Conservation (phyloP, 2,113 vertebrate species). For the Corythaixoides concolor region DNA sequence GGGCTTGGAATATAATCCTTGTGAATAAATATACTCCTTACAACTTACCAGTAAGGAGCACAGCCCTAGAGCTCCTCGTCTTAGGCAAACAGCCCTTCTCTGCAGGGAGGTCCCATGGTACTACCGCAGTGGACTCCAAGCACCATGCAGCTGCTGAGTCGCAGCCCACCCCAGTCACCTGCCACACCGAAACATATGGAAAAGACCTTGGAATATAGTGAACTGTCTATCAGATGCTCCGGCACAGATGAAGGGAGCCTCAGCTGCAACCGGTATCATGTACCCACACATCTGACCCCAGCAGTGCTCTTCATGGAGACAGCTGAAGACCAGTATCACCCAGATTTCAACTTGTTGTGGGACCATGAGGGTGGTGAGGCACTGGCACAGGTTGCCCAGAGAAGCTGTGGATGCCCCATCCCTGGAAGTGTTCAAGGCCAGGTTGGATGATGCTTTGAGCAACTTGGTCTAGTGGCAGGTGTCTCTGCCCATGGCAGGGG, state of each 20-base stretch:
- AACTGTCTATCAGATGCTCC: background rate
- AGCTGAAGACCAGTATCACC: background rate
- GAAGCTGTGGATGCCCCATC: no score
- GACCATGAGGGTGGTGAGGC: no score
- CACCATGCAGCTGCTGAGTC: background rate
- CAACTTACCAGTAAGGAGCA: background rate
- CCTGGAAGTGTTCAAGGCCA: no score
- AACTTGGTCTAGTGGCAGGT: no score
- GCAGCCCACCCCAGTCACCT: background rate
- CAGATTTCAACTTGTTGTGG: background rate
- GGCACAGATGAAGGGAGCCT: background rate
- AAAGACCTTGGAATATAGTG: background rate
- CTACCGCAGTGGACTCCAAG: background rate
- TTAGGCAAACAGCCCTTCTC: background rate
- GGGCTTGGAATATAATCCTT: background rate
- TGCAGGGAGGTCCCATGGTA: background rate
- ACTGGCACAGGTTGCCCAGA: no score
- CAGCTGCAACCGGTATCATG: rapidly evolving
- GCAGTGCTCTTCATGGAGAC: rapidly evolving
- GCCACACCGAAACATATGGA: rapidly evolving
- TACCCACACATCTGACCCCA: background rate
- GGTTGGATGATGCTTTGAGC: no score
- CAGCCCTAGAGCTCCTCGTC: background rate
- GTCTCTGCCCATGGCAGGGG: no score
- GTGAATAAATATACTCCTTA: background rate